Conservation (phyloP, 2,888 invertebrate species). For the Zele albiditarsus region DNA sequence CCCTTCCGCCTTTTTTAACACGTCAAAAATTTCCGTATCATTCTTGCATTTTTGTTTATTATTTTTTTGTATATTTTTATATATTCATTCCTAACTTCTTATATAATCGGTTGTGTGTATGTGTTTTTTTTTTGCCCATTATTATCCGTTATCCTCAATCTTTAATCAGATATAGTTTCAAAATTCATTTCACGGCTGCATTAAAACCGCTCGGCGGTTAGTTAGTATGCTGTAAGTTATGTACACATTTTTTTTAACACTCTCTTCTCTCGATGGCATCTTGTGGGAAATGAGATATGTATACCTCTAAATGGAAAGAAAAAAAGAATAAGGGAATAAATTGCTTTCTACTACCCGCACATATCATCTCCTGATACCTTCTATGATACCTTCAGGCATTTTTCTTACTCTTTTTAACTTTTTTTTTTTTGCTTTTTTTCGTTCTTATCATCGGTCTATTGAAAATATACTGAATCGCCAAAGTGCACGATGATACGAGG, state of each 20-base stretch:
- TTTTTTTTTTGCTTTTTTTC: background rate
- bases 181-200: constrained; percentile 47
- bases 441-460: background rate
- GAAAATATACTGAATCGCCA: constrained; percentile 2
- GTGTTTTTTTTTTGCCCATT: constrained; percentile 2
- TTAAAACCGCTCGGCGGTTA: constrained; percentile 66
- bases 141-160: constrained; percentile 40
- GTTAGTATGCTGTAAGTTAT: constrained; percentile 67
- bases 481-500: background rate
- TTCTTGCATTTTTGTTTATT: constrained; percentile 1
- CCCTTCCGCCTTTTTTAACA: background rate
- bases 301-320: constrained; percentile 52
- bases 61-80: background rate
- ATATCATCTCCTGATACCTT: constrained; percentile 7
- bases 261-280: constrained; percentile 63
- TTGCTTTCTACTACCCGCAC: constrained; percentile 45
- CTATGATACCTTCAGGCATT: constrained; percentile 13
- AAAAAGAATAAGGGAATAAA: constrained; percentile 50
- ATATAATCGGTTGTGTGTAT: background rate
- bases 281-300: constrained; percentile 58
- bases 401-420: constrained; percentile 10
- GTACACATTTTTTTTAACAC: constrained; percentile 62
- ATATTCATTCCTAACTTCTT: constrained; percentile 7
- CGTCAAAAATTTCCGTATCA: background rate
- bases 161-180: background rate